Conservation (phyloP, 2,797 vertebrate species). For the Dendrocincla tyrannina region DNA sequence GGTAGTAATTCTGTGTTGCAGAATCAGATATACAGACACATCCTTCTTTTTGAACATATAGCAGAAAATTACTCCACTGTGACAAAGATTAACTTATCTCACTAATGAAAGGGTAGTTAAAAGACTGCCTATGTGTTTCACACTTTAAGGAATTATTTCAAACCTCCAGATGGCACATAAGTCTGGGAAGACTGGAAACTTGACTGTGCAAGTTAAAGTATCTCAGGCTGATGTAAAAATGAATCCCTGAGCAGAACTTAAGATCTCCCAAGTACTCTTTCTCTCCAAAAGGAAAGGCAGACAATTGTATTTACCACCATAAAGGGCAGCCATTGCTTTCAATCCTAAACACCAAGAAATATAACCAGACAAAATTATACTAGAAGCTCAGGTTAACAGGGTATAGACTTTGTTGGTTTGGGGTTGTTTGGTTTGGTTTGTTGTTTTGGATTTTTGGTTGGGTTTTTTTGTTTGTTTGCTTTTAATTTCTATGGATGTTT, state of each 20-base stretch:
- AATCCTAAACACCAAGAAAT: background rate
- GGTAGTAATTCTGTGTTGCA: background rate
- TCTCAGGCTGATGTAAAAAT: background rate
- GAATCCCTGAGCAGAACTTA: background rate
- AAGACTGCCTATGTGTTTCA: background rate
- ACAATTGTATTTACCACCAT: background rate
- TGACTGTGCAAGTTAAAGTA: background rate
- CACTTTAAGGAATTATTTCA: background rate
- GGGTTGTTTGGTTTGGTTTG: background rate
- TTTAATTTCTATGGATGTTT: background rate
- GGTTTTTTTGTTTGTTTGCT: background rate
- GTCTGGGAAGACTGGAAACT: background rate
- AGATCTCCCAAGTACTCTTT: background rate
- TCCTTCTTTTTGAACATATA: background rate
- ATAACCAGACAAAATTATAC: background rate
- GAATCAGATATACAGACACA: background rate
- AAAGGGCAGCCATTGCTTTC: background rate
- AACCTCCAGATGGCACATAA: background rate
- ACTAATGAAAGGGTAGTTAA: background rate
- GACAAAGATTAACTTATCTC: background rate
- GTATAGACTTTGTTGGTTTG: background rate
- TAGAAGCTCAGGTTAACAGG: background rate
- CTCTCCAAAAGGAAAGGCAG: background rate
- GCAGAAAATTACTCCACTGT: background rate
- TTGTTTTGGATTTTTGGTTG: background rate